phyloP scores from a whole-genome alignment of 2,888 invertebrate genomes.

The Slavum lentiscoides region DNA sequence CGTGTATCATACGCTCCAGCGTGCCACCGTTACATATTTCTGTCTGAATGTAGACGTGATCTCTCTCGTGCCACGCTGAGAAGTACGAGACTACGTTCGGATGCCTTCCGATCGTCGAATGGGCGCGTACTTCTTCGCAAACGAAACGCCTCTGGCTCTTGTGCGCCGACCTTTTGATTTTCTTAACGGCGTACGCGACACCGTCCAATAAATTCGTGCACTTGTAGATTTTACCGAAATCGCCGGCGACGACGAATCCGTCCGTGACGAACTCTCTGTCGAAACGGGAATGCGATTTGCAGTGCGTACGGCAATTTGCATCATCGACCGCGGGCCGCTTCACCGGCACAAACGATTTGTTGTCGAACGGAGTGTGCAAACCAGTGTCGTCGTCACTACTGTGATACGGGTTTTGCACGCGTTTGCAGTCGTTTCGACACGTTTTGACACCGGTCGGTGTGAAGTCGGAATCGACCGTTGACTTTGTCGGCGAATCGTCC shows the following conservation, averaged over 20 bases:
- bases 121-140: constrained; percentile 90
- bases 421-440: too few relatives aligned
- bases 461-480: too few relatives aligned
- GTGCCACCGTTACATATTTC: constrained; percentile 94
- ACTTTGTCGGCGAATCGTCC: too few relatives aligned
- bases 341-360: too few relatives aligned
- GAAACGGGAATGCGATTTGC: not conserved
- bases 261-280: not conserved
- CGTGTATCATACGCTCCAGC: constrained; percentile 65
- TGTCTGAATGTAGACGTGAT: constrained; percentile 93
- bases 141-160: constrained; percentile 63
- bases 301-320: too few relatives aligned
- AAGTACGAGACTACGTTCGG: constrained; percentile 93
- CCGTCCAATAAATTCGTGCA: constrained; percentile 1
- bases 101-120: constrained; percentile 88
- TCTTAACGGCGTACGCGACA: not conserved
- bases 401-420: too few relatives aligned
- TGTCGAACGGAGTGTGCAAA: too few relatives aligned
- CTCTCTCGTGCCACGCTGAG: constrained; percentile 95
- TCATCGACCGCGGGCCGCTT: too few relatives aligned
- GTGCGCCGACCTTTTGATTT: not conserved
- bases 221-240: not conserved
- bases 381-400: too few relatives aligned
- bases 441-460: too few relatives aligned
- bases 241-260: not conserved